Conservation (phyloP, 2,113 vertebrate genomes). For the Urocolius indicus region DNA sequence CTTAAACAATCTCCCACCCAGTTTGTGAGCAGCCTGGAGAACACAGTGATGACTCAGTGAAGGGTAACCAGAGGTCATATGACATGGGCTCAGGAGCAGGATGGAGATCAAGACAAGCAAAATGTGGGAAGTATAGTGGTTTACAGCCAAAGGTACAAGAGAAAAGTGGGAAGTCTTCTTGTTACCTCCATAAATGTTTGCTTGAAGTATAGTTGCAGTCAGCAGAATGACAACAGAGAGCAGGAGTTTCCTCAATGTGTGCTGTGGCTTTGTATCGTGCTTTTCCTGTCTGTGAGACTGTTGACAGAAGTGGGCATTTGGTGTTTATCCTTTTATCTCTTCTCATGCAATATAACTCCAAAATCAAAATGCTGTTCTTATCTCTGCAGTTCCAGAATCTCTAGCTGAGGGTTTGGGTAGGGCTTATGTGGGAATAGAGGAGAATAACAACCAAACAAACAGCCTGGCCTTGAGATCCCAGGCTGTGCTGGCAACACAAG, state of each 20-base stretch:
- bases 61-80: neutral
- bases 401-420: neutral
- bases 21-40: neutral
- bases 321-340: neutral
- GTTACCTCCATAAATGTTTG: neutral
- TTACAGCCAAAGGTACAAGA: neutral
- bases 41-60: neutral
- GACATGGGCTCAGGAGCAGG: neutral
- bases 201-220: neutral
- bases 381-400: neutral
- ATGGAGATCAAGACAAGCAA: neutral
- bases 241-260: accelerated
- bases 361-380: neutral
- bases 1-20: neutral
- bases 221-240: neutral
- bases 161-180: neutral
- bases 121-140: neutral
- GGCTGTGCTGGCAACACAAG: neutral
- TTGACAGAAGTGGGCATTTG: neutral
- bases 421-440: neutral
- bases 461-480: neutral
- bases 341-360: neutral
- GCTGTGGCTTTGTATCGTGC: neutral
- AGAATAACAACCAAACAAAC: neutral
- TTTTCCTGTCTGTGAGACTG: neutral